These are phyloP conservation scores for Calephelis nemesis DNA, from an alignment of 1,140 invertebrate genomes.

Conservation along the genomic window DNA sequence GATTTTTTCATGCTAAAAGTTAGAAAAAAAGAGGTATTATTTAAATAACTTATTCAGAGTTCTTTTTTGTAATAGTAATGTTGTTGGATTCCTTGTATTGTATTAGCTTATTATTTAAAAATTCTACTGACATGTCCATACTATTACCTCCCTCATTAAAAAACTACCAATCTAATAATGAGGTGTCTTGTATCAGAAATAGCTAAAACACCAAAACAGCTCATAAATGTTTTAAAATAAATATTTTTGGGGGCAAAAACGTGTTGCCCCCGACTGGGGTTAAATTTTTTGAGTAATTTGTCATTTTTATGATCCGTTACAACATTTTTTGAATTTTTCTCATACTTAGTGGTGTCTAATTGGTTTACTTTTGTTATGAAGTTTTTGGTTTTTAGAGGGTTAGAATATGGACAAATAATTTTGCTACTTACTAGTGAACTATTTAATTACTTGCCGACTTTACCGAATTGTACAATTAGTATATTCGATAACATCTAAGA, in stretches of 20 bases:
- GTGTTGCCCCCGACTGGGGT: not conserved
- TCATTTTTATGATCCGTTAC: conserved; percentile 33
- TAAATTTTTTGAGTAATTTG: conserved; percentile 37
- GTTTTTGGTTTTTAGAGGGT: too few relatives aligned
- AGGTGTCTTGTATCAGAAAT: conserved; percentile 54
- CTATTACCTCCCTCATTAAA: conserved; percentile 26
- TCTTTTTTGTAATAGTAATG: too few relatives aligned
- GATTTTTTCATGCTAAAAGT: too few relatives aligned
- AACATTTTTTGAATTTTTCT: conserved; percentile 20
- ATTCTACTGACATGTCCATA: not conserved
- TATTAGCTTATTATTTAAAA: not conserved
- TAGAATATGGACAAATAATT: too few relatives aligned
- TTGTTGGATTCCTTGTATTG: too few relatives aligned
- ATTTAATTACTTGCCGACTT: too few relatives aligned
- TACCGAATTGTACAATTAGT: too few relatives aligned
- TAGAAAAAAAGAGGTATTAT: too few relatives aligned
- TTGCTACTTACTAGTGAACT: too few relatives aligned
- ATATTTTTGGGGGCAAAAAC: conserved; percentile 23
- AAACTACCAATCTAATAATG: conserved; percentile 50
- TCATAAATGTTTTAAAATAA: conserved; percentile 38
- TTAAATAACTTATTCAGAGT: too few relatives aligned
- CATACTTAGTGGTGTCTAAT: not conserved
- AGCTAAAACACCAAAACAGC: conserved; percentile 37
- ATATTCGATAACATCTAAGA: too few relatives aligned
- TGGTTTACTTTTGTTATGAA: conserved; percentile 1